Evolutionary conservation across 1,140 invertebrate genomes (phyloP), one percentile per base, ranked within the genome.

Genomic region (Drosophila paulistorum): DNA sequence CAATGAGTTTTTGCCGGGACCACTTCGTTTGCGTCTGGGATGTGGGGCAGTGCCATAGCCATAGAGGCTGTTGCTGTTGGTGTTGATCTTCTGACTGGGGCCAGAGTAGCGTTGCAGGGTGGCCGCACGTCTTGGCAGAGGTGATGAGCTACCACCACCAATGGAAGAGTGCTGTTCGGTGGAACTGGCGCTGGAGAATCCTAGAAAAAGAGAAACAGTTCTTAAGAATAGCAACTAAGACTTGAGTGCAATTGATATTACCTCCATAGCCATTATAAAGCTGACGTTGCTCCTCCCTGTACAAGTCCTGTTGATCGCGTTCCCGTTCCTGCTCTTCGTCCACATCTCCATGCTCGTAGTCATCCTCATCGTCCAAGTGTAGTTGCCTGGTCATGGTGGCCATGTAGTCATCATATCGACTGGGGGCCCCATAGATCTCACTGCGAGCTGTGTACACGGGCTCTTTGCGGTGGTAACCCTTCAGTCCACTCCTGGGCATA

Each of bases 341-440:
- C 10, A 65, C 64, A 1, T 77, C 64, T 4, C 70, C 73, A 39
- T 74, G 81, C 33, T 70, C 71, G 7, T 76, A 64, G 7, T 71
- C 68, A 11, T 72, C 73, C 7, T 41, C 64, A 3, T 79, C 66
- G 45, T 91, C 77, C 51, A 89, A 68, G 1, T 90, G 85, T 51
- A 90, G 45, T 65, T 89, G 81, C 69, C 73, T 73, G 51, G 90
- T 91, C 89, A 91, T 86, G 54, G 85, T 89, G 60, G 87, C 87
- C 84, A 91, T 91, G 20, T 91, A 91, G 74, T 91, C 89, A 39
- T 91, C 89, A 48, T 91, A 91, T 35, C 81, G 79, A 73, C 68
- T 79, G 17, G 78, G 55, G 2, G 70, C 77, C 0, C 79, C 86
- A 61, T 90, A 90, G 0, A 90, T 39, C 2, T 89, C 89, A 55